Base-by-base conservation (phyloP, 2,113 vertebrate genomes). In the Hydropotes inermis region DNA sequence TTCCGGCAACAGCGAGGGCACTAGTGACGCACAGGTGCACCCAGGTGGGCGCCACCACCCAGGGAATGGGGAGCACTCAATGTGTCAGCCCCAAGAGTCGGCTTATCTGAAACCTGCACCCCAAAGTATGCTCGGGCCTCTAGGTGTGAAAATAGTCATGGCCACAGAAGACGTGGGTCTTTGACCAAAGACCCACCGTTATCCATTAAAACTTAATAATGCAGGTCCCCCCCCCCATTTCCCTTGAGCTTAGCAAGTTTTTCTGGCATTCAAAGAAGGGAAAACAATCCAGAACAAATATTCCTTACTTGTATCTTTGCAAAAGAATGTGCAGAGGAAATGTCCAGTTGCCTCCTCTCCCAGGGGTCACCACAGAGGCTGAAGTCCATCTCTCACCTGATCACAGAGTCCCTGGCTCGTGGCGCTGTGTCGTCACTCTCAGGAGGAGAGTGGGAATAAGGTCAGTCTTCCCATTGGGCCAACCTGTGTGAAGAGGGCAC, bases 401-500 rank as follows among this genome's bases (percentile, higher is more conserved):
- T 89, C 67, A 9, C 0, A 89, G 67, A 14, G 79, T 84, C 45
- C 58, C 81, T 60, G 88, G 87, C 85, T 4, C 55, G 94, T 64
- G 87, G 9, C 17, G 83, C 87, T 74, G 94, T 64, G 5, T 86
- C 30, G 50, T 93, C 95, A 64, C 97, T 89, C 97, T 87, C 88
- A 98, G 67, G n/a, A 88, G 90, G 55, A 96, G 36, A 92, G 97
- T 90, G 79, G 94, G 98, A 98, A 95, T 79, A 64, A 81, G 95
- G 94, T 61, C 87, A 97, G 95, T 85, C 81, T 98, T 97, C 87
- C 91, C 78, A 25, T 61, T 74, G 87, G 95, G 89, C 87, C 86
- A 90, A 89, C 64, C 87, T 94, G 94, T 58, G 58, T 94, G 88
- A 97, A 98, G 93, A 84, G 78, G 60, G 78, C 96, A 76, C 36